Evolutionary conservation across 2,888 invertebrate species (phyloP).

Genomic region (Pomacea canaliculata): DNA sequence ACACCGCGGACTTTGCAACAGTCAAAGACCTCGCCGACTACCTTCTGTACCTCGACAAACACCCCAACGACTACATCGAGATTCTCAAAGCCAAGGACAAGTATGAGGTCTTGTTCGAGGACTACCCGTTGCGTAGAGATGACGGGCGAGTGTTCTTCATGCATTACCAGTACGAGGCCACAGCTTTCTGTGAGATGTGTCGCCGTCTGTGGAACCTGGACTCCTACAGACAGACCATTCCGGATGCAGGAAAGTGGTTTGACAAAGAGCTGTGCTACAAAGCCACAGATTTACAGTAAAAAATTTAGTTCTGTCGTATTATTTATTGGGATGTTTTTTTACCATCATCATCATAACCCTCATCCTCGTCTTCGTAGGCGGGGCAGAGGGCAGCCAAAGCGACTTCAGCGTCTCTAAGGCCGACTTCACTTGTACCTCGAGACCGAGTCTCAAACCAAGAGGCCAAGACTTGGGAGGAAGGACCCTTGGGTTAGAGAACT

Average conservation of each 20-base stretch:
- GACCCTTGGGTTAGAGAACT: no score
- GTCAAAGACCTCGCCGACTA: conserved; percentile 17
- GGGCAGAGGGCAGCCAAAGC: no score
- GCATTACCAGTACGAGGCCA: conserved; percentile 27
- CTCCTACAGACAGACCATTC: conserved; percentile 14
- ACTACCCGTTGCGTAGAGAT: conserved; percentile 13
- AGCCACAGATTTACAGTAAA: neutral
- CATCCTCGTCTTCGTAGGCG: no score
- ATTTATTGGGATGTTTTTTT: no score
- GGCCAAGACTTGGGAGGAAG: no score
- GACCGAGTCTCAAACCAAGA: no score
- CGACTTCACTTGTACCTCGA: no score
- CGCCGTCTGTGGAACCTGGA: conserved; percentile 34
- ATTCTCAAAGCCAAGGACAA: conserved; percentile 19
- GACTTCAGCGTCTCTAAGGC: no score
- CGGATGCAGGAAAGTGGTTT: conserved; percentile 17
- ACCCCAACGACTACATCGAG: conserved; percentile 21
- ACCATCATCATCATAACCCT: no score
- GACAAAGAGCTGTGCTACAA: neutral
- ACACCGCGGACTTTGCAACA: conserved; percentile 17
- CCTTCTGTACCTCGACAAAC: conserved; percentile 10
- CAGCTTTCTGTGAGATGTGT: conserved; percentile 31
- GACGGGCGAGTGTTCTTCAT: neutral
- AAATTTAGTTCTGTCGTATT: neutral
- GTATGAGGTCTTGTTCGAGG: conserved; percentile 15